Percentiles rank a stretch among this genome's conserved stretches.
Conservation (phyloP, 1,140 invertebrate genomes). For the Drosophila bocki region DNA sequence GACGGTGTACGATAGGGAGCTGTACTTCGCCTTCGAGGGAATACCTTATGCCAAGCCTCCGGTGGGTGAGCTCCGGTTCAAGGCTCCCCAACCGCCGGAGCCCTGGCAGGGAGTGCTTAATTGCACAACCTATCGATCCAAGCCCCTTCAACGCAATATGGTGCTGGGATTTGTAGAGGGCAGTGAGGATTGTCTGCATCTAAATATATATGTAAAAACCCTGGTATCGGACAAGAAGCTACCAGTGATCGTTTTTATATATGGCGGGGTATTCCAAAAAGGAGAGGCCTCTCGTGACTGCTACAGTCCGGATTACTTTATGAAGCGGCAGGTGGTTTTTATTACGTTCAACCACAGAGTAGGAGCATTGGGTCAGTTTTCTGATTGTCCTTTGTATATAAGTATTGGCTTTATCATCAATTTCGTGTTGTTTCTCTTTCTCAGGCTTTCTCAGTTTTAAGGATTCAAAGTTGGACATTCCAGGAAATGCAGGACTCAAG, state of each 20-base stretch:
- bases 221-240: slow-evolving; percentile 55
- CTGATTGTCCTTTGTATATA: neutral
- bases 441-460: slow-evolving; percentile 78
- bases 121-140: slow-evolving; percentile 79
- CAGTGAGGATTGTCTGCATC: slow-evolving; percentile 91
- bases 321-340: slow-evolving; percentile 86
- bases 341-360: slow-evolving; percentile 88
- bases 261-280: slow-evolving; percentile 87
- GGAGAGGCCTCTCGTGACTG: slow-evolving; percentile 82
- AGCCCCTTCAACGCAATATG: slow-evolving; percentile 68
- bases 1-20: slow-evolving; percentile 63
- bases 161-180: slow-evolving; percentile 72
- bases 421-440: no score
- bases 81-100: slow-evolving; percentile 85
- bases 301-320: slow-evolving; percentile 86
- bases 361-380: slow-evolving; percentile 85
- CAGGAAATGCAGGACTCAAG: slow-evolving; percentile 83
- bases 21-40: slow-evolving; percentile 73
- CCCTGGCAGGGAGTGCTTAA: slow-evolving; percentile 86
- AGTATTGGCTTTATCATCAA: no score
- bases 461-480: slow-evolving; percentile 71
- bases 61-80: slow-evolving; percentile 85
- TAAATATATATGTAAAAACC: slow-evolving; percentile 90
- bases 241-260: slow-evolving; percentile 88
- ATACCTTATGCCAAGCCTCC: slow-evolving; percentile 86